Evolutionary conservation across 2,888 invertebrate species (phyloP), one percentile per base, ranked within the genome.

Genomic region (Tetheella fluctuosa): DNA sequence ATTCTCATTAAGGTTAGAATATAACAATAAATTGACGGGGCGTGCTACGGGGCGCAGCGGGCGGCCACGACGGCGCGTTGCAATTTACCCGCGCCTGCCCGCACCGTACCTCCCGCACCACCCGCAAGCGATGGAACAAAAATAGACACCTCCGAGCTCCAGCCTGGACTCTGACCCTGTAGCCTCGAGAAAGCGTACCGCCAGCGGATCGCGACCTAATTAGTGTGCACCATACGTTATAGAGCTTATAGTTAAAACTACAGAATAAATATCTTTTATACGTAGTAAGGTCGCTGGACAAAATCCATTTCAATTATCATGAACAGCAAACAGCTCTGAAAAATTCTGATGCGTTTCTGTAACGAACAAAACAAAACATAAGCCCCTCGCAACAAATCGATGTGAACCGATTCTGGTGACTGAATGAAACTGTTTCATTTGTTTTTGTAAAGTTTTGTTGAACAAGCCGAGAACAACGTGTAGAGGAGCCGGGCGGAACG

Each of bases 101-200:
- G 42, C 42, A 17, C 42, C 42, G 42, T 17, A 20, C 17, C 48
- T 20, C 8, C 39, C 75, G 66, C 76, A 71, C 69, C 70, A 71
- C 62, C 72, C 68, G 67, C 64, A 67, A 61, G 67, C 60, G 62
- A 67, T 62, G 68, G 62, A 70, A 76, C 67, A 65, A 65, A 74
- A 74, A 73, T 76, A 75, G 74, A 73, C 70, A 70, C 67, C 68
- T 72, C 69, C 54, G 68, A 66, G 68, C 48, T 48, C 48, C 48
- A 48, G 48, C 48, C 48, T 10, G 20, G 10, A 20, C 48, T 20
- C 20, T 69, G 69, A 66, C 68, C 65, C 67, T 70, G 70, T 67
- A 72, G 69, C 73, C 69, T 64, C 68, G 57, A 64, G 65, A 63
- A 54, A 60, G 68, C 64, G 68, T 64, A 65, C 63, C 60, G 62